Evolutionary conservation across 2,113 vertebrate genomes (phyloP).

Genomic region (Machaerirhynchus nigripectus): DNA sequence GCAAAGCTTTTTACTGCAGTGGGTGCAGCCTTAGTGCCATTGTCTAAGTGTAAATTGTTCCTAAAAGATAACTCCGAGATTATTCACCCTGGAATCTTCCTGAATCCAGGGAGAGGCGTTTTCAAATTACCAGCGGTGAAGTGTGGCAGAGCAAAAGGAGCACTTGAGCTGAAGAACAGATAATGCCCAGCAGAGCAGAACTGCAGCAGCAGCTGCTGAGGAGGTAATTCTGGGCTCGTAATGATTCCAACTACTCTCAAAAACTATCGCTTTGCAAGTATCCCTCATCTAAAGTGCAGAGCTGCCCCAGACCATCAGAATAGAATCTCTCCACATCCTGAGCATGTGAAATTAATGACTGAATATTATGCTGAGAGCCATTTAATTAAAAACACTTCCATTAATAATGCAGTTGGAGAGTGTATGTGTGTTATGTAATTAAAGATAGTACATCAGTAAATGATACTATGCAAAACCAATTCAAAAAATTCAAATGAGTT

Average conservation of each 20-base stretch:
- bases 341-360: conserved; percentile 58
- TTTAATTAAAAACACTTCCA: conserved; percentile 66
- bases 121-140: not conserved
- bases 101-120: not conserved
- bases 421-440: conserved; percentile 58
- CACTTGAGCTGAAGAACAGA: conserved; percentile 38
- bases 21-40: not conserved
- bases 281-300: conserved; percentile 36
- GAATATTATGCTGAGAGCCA: conserved; percentile 52
- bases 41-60: not conserved
- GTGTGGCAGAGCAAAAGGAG: conserved; percentile 20
- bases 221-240: conserved; percentile 43
- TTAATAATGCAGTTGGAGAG: conserved; percentile 60
- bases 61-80: not conserved
- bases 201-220: conserved; percentile 25
- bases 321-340: not conserved
- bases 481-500: conserved; percentile 57
- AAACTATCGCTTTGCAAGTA: not conserved
- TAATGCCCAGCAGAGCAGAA: conserved; percentile 38
- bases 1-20: not conserved
- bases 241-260: not conserved
- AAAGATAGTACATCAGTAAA: conserved; percentile 65
- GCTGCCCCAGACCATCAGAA: conserved; percentile 20
- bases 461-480: conserved; percentile 64
- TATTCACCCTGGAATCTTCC: not conserved